Conservation (phyloP, 2,888 invertebrate species). For the Villa cingulata region DNA sequence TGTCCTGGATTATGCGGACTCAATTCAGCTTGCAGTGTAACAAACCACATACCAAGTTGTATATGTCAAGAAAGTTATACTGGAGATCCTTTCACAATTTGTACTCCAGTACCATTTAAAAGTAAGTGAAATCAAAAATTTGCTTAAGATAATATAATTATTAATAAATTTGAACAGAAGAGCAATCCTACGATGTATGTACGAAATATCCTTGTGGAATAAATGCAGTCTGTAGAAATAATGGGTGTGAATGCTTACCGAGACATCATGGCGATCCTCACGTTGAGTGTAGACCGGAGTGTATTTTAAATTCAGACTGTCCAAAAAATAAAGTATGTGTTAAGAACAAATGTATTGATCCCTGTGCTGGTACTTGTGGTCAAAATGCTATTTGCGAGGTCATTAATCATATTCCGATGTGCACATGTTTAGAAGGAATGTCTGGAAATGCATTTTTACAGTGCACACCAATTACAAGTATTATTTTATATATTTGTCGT, state of each 20-base stretch:
- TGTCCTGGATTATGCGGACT: slow-evolving; percentile 59
- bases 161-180: no score
- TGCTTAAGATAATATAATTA: not conserved
- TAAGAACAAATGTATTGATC: slow-evolving; percentile 58
- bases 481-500: not conserved
- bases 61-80: slow-evolving; percentile 45
- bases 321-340: slow-evolving; percentile 53
- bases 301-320: slow-evolving; percentile 62
- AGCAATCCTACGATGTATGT: slow-evolving; percentile 44
- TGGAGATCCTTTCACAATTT: slow-evolving; percentile 43
- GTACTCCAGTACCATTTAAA: slow-evolving; percentile 27
- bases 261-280: slow-evolving; percentile 65
- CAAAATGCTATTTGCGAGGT: slow-evolving; percentile 66
- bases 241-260: slow-evolving; percentile 53
- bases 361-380: slow-evolving; percentile 60
- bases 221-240: slow-evolving; percentile 53
- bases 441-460: slow-evolving; percentile 67
- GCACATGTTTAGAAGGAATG: slow-evolving; percentile 59
- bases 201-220: slow-evolving; percentile 64
- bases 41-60: slow-evolving; percentile 56
- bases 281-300: slow-evolving; percentile 61
- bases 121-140: not conserved
- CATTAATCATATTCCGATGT: slow-evolving; percentile 63
- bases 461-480: slow-evolving; percentile 38
- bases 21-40: slow-evolving; percentile 48